These are phyloP conservation scores for Psittacula echo DNA, from an alignment of 2,797 vertebrate species.

Conservation along the genomic window DNA sequence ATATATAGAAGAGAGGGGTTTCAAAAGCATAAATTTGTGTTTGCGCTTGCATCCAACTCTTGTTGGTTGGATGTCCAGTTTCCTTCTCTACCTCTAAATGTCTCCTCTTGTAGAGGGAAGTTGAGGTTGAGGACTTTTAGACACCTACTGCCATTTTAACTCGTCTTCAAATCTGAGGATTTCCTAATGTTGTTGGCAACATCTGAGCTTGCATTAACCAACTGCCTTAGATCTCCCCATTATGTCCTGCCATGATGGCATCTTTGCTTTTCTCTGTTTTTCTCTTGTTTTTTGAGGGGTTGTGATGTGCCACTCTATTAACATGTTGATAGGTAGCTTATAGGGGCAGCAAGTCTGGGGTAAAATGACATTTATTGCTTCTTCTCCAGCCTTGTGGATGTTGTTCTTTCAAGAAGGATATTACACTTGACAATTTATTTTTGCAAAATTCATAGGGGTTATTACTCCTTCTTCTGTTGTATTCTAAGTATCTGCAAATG, in stretches of 20 bases:
- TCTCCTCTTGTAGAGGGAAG: neutral
- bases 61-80: neutral
- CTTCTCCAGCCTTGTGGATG: neutral
- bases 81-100: neutral
- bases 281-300: neutral
- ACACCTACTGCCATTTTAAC: neutral
- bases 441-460: neutral
- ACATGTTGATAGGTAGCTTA: neutral
- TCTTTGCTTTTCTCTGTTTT: neutral
- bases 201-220: neutral
- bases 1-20: neutral
- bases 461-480: neutral
- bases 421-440: neutral
- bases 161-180: neutral
- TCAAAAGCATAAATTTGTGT: neutral
- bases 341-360: neutral
- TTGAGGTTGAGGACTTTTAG: neutral
- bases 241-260: neutral
- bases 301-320: neutral
- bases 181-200: neutral
- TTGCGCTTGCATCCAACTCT: neutral
- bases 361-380: neutral
- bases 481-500: neutral
- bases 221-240: neutral
- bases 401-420: neutral